Evolutionary conservation across 2,888 invertebrate genomes (phyloP).

Genomic region (Rhagonycha fulva): DNA sequence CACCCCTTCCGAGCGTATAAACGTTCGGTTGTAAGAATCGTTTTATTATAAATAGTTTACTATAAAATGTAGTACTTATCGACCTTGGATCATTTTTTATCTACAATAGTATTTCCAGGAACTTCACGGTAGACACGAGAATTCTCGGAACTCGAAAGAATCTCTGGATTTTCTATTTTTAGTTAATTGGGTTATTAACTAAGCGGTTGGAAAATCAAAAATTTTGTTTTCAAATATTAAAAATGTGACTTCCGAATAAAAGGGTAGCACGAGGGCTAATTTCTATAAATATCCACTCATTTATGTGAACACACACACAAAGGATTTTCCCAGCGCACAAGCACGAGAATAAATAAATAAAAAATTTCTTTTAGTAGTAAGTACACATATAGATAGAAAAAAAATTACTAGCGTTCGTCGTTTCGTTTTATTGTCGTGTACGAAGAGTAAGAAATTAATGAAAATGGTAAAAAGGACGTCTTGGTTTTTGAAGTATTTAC

Average conservation of each 20-base stretch:
- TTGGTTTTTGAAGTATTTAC: not conserved
- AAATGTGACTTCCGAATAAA: not conserved
- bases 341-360: not conserved
- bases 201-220: not conserved
- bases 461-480: constrained; percentile 1
- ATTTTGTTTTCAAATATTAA: not conserved
- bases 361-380: not conserved
- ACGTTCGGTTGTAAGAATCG: not conserved
- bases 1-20: not conserved
- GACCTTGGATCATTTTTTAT: not conserved
- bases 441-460: not conserved
- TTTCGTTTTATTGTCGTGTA: not conserved
- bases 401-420: not conserved
- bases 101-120: not conserved
- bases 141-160: not conserved
- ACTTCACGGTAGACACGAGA: not conserved
- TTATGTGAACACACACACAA: constrained; percentile 5
- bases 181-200: not conserved
- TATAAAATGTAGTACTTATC: not conserved
- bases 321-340: not conserved
- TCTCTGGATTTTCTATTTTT: not conserved
- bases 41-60: not conserved
- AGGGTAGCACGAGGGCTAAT: not conserved
- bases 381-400: not conserved
- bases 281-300: not conserved